These are phyloP conservation scores for Aviceda leuphotes DNA, from an alignment of 2,797 vertebrate species.

Conservation along the genomic window DNA sequence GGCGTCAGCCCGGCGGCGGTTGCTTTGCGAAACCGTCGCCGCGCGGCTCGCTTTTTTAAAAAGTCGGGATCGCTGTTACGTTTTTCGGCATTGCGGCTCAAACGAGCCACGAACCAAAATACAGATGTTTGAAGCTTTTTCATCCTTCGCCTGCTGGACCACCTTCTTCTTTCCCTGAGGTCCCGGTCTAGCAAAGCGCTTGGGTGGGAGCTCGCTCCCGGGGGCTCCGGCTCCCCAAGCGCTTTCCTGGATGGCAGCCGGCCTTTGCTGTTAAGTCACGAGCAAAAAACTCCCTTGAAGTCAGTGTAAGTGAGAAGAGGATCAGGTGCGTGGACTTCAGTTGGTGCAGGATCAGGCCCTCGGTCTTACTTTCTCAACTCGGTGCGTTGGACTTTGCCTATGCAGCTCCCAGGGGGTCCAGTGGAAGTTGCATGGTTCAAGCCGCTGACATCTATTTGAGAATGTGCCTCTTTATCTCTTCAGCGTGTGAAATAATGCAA, in stretches of 20 bases:
- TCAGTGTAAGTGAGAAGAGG: not conserved
- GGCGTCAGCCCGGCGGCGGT: not conserved
- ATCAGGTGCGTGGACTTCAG: not conserved
- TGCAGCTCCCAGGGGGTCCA: slow-evolving; percentile 28
- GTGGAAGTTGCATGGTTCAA: slow-evolving; percentile 12
- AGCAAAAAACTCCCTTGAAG: not conserved
- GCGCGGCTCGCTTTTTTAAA: not conserved
- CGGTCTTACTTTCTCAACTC: not conserved
- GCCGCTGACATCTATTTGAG: slow-evolving; percentile 6
- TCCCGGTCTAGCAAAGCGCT: not conserved
- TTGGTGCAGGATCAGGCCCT: slow-evolving; percentile 30
- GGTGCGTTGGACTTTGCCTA: slow-evolving; percentile 41
- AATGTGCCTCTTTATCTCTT: slow-evolving; percentile 55
- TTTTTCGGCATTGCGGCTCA: not conserved
- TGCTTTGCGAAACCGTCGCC: not conserved
- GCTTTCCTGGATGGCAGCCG: not conserved
- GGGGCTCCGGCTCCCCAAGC: not conserved
- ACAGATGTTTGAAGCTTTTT: not conserved
- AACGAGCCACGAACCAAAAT: slow-evolving; percentile 5
- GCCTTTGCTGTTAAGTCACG: not conserved
- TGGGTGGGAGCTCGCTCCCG: not conserved
- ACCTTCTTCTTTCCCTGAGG: not conserved
- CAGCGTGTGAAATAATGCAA: slow-evolving; percentile 44
- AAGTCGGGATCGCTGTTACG: not conserved
- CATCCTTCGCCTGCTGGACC: not conserved